A percentile compares a stretch with the other conserved stretches of the same genome.
phyloP scores from a whole-genome alignment of 2,888 invertebrate species.

The Synanthedon formicaeformis region DNA sequence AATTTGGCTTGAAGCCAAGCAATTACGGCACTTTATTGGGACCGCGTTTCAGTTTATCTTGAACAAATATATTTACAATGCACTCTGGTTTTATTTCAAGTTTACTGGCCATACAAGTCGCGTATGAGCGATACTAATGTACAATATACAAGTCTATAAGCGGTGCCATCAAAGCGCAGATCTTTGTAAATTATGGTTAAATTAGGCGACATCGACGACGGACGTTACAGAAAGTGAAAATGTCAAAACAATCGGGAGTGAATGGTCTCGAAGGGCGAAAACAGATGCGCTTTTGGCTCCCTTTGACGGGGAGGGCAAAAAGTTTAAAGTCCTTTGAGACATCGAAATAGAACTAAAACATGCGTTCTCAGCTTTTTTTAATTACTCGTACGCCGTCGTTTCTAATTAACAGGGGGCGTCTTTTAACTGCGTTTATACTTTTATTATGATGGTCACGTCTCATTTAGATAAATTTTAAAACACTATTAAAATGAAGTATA shows the following conservation, averaged over 20 bases:
- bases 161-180: constrained; percentile 19
- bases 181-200: constrained; percentile 30
- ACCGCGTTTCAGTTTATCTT: constrained; percentile 5
- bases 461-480: no score
- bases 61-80: constrained; percentile 9
- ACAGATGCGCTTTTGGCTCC: constrained; percentile 8
- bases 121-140: constrained; percentile 6
- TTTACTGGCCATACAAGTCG: constrained; percentile 2
- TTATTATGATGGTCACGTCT: no score
- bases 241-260: constrained; percentile 29
- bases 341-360: constrained; percentile 3
- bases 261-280: background rate
- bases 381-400: no score
- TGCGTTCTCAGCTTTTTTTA: background rate
- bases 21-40: background rate
- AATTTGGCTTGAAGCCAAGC: background rate
- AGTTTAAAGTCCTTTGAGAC: constrained; percentile 11
- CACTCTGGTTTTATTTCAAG: constrained; percentile 14
- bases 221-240: constrained; percentile 16
- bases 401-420: no score
- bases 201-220: constrained; percentile 19
- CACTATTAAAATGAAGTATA: no score
- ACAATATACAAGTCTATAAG: constrained; percentile 9
- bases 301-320: constrained; percentile 3
- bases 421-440: no score